Evolutionary conservation across 2,888 invertebrate species (phyloP).

Genomic region (Scaeva pyrastri): DNA sequence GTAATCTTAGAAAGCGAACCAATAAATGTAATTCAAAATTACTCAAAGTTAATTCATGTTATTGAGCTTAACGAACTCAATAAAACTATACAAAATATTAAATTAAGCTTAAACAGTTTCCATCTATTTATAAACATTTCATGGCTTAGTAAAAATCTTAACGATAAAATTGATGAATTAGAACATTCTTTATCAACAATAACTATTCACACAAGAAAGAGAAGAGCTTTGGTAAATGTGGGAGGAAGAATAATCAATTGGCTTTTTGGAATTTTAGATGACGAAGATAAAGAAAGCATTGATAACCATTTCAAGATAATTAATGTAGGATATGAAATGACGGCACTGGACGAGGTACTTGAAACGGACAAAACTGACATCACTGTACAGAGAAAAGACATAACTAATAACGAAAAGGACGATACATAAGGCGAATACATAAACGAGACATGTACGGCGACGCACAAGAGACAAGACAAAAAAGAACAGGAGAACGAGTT

Average conservation of each 20-base stretch:
- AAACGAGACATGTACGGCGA: too few species aligned
- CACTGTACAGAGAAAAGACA: too few species aligned
- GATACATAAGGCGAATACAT: too few species aligned
- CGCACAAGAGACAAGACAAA: too few species aligned
- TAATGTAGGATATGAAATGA: too few species aligned
- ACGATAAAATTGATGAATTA: slow-evolving; percentile 45
- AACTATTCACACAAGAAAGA: slow-evolving; percentile 41
- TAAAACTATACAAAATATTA: slow-evolving; percentile 35
- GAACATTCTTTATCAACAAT: slow-evolving; percentile 40
- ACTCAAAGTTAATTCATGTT: slow-evolving; percentile 48
- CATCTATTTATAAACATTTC: slow-evolving; percentile 4
- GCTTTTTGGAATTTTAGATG: slow-evolving; percentile 60
- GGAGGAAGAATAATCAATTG: slow-evolving; percentile 50
- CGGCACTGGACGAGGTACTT: too few species aligned
- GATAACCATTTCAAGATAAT: slow-evolving; percentile 38
- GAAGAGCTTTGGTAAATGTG: slow-evolving; percentile 42
- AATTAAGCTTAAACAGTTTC: slow-evolving; percentile 29
- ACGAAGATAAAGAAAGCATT: slow-evolving; percentile 52
- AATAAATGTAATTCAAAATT: too few species aligned
- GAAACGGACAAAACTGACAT: too few species aligned
- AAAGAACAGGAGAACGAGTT: too few species aligned
- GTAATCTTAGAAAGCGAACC: too few species aligned
- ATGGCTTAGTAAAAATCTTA: slow-evolving; percentile 35
- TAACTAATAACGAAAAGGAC: too few species aligned
- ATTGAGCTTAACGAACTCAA: slow-evolving; percentile 42